These are phyloP conservation scores for Catharus ustulatus DNA, from an alignment of 2,797 vertebrate species.

Conservation along the genomic window DNA sequence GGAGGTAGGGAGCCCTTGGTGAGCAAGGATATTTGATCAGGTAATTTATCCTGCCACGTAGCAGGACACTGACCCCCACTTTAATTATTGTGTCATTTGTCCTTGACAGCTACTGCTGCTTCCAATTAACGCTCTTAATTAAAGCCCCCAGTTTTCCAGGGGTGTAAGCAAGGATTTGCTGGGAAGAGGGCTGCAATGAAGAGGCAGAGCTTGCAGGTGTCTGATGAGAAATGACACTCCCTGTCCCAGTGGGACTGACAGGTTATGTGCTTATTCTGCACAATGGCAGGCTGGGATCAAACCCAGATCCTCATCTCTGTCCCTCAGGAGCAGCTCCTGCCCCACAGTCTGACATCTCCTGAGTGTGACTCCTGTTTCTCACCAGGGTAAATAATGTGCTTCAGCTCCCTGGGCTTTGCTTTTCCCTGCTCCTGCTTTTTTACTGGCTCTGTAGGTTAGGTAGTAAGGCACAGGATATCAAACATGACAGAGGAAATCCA, in stretches of 20 bases:
- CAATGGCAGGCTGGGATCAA: not conserved
- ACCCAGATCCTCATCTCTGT: not conserved
- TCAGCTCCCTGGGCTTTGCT: not conserved
- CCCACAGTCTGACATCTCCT: not conserved
- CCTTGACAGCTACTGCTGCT: conserved; percentile 72
- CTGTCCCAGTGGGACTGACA: not conserved
- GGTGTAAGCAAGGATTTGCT: not conserved
- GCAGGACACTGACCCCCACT: not conserved
- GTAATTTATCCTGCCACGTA: conserved; percentile 1
- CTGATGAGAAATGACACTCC: conserved; percentile 45
- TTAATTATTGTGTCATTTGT: conserved; percentile 61
- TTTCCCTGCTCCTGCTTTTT: not conserved
- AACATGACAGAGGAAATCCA: not conserved
- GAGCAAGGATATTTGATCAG: conserved; percentile 4
- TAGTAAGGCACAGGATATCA: not conserved
- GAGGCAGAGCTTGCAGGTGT: not conserved
- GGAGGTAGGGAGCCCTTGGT: not conserved
- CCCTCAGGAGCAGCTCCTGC: not conserved
- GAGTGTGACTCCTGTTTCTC: not conserved
- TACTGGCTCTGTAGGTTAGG: not conserved
- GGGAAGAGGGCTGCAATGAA: not conserved
- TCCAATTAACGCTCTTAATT: conserved; percentile 65
- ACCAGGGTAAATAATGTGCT: not conserved
- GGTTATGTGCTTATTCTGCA: not conserved
- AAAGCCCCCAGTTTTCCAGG: conserved; percentile 33